Evolutionary conservation across 2,797 vertebrate genomes (phyloP).

Genomic region (Alfaro cultratus): DNA sequence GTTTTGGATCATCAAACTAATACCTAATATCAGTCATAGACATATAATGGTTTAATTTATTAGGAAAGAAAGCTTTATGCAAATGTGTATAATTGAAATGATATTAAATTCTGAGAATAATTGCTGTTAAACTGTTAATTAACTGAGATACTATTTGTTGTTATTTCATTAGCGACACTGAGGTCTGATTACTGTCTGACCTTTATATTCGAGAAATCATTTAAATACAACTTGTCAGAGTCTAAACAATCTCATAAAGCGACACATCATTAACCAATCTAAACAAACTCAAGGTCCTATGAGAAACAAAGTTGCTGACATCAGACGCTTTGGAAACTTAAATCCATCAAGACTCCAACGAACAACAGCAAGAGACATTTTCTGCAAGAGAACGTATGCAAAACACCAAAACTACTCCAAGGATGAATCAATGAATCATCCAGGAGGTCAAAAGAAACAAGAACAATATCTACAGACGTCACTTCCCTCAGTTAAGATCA

Average conservation of each 20-base stretch:
- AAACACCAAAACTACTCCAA: not conserved
- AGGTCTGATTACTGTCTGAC: not conserved
- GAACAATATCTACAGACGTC: not conserved
- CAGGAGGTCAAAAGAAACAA: not conserved
- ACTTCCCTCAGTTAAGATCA: not conserved
- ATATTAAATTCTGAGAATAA: not conserved
- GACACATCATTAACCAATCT: not conserved
- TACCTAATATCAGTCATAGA: not conserved
- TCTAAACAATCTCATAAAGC: not conserved
- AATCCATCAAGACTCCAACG: not conserved
- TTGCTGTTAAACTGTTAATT: not conserved
- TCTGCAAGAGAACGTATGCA: not conserved
- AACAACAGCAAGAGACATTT: not conserved
- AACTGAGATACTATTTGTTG: not conserved
- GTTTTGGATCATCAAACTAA: not conserved
- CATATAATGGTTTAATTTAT: not conserved
- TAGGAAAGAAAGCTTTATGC: not conserved
- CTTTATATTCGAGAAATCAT: not conserved
- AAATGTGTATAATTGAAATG: not conserved
- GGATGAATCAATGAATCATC: not conserved
- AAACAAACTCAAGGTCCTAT: not conserved
- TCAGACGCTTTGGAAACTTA: not conserved
- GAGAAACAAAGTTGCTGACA: not conserved
- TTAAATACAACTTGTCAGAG: not conserved
- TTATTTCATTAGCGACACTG: not conserved